Base-by-base conservation (phyloP, 2,888 invertebrate genomes). In the Microplitis deprimator region DNA sequence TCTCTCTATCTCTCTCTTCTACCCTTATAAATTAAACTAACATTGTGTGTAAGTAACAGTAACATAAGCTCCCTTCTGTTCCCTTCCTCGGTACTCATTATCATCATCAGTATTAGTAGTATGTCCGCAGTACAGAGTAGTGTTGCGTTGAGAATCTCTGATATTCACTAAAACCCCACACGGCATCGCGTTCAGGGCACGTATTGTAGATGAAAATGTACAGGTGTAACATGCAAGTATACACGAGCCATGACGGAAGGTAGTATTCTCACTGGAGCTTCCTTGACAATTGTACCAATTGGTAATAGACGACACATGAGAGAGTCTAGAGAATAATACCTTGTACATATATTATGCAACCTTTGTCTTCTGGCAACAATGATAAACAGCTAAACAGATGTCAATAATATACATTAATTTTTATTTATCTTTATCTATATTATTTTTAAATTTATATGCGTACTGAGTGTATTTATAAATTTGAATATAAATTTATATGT, bases 211-310 rank as follows among this genome's bases (percentile, higher is more conserved):
- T 40, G 17, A 17, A 39, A 29, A 16, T 64, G 73, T 65, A 73
- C 64, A 73, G 73, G 64, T 64, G 64, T 73, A 73, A 50, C 38
- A 60, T 62, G 71, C 59, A 60, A 61, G 16, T 72, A 64, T 40
- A 72, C 62, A 29, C 41, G 50, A 50, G 20, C 17, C 39, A 41
- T 10, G 62, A 72, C 72, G 64, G 72, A 41, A 72, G 64, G 72
- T 17, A 72, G 64, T 64, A 72, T 72, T 64, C 64, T 72, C 72
- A n/a, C 29, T 29, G 59, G 59, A 67, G 50, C 67, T 73, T 67
- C 67, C 73, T 73, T 50, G 73, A 60, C 67, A 73, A 73, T 73
- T 73, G 73, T 73, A 73, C 73, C 67, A 67, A 73, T 73, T 73
- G 59, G 65, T 65, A 29, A 65, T 65, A 17, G 65, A 29, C 65